Percentiles rank a stretch among this genome's conserved stretches.
Conservation (phyloP, 2,113 vertebrate genomes). For the Thryonomys swinderianus region DNA sequence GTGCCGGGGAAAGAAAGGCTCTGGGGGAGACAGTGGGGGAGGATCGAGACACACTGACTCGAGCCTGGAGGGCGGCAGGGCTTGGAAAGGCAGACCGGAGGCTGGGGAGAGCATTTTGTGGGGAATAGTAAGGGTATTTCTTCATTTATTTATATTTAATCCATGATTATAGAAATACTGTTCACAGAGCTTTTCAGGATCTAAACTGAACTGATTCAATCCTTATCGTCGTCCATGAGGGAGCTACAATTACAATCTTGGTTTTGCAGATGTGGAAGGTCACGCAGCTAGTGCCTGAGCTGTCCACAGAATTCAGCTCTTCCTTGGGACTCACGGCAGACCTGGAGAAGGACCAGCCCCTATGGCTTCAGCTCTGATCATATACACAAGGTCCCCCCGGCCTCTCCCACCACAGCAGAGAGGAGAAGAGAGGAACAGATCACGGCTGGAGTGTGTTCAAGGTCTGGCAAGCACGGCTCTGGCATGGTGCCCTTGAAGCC, state of each 20-base stretch:
- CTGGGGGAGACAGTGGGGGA: neutral
- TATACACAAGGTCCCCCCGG: no score
- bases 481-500: neutral
- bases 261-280: neutral
- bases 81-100: neutral
- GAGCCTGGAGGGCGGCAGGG: neutral
- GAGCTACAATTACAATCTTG: neutral
- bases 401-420: no score
- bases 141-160: neutral
- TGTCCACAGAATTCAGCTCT: neutral
- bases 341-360: neutral
- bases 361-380: neutral
- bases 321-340: neutral
- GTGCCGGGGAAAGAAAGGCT: neutral
- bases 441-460: rapidly evolving
- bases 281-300: neutral
- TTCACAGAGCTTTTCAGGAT: neutral
- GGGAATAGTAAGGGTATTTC: neutral
- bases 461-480: neutral
- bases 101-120: neutral
- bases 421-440: neutral
- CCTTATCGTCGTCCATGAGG: neutral
- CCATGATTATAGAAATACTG: neutral
- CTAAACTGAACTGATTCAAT: neutral
- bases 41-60: neutral